Conservation (phyloP, 2,797 vertebrate species). For the Nothura maculosa region DNA sequence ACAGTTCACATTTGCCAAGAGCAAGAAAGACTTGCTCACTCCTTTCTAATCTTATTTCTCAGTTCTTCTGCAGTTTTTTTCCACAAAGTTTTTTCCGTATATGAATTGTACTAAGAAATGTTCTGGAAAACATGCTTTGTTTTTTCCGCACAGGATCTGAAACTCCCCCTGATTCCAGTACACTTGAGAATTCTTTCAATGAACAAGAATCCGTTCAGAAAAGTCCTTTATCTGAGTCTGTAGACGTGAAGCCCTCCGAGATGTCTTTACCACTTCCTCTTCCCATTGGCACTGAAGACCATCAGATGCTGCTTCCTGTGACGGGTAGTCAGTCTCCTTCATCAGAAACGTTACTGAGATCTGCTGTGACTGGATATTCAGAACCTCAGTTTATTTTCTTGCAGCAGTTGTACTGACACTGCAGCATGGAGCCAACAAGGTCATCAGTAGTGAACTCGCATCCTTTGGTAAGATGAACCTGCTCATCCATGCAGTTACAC, state of each 20-base stretch:
- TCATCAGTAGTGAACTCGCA: neutral
- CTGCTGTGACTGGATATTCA: conserved; percentile 83
- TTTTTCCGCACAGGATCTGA: conserved; percentile 70
- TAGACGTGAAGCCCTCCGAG: conserved; percentile 84
- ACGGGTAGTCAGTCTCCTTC: conserved; percentile 79
- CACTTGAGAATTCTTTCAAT: conserved; percentile 74
- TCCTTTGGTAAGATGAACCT: conserved; percentile 56
- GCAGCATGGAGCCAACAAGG: conserved; percentile 27
- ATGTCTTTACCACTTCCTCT: conserved; percentile 82
- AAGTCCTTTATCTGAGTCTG: conserved; percentile 79
- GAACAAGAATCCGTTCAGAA: conserved; percentile 81
- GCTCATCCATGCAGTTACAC: neutral
- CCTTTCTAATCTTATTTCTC: neutral
- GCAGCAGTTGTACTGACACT: conserved; percentile 84
- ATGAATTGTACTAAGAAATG: neutral
- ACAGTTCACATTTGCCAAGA: neutral
- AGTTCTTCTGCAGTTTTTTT: no score
- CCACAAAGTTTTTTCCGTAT: neutral
- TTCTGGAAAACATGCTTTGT: neutral
- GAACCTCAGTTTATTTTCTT: conserved; percentile 91
- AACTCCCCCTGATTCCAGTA: conserved; percentile 71
- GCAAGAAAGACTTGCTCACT: neutral
- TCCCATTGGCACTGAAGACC: conserved; percentile 83
- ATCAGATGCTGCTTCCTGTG: conserved; percentile 83
- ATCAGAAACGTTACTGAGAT: conserved; percentile 81